Percentiles rank a stretch among this genome's conserved stretches.
These are phyloP conservation scores for Ptilorrhoa leucosticta DNA, from an alignment of 2,113 vertebrate genomes.

Conservation along the genomic window DNA sequence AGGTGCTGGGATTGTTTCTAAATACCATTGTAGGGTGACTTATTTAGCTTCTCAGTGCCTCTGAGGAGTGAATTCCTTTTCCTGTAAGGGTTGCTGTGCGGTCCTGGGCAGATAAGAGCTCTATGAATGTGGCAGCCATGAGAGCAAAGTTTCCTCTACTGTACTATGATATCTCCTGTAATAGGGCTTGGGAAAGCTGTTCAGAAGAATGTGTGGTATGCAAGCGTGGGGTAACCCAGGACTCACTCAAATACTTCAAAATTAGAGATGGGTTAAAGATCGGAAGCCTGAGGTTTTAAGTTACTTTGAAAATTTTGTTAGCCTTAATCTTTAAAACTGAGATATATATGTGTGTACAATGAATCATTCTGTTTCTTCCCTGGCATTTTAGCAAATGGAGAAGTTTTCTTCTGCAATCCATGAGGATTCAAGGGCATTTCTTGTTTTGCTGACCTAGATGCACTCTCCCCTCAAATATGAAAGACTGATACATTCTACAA, in stretches of 20 bases:
- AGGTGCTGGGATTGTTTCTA: neutral
- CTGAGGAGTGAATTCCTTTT: neutral
- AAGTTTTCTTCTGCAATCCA: neutral
- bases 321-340: neutral
- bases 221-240: neutral
- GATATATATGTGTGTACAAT: neutral
- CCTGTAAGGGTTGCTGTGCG: neutral
- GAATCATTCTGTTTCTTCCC: neutral
- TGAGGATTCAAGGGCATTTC: neutral
- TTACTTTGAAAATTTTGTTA: slow-evolving; percentile 31
- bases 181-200: neutral
- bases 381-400: neutral
- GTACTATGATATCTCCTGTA: neutral
- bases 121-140: neutral
- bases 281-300: slow-evolving; percentile 12
- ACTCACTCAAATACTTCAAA: neutral
- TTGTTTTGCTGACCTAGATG: neutral
- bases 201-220: neutral
- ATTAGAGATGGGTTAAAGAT: slow-evolving; percentile 31
- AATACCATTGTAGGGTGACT: neutral
- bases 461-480: neutral
- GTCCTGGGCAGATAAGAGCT: neutral
- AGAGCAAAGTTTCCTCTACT: neutral
- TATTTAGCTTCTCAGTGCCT: neutral
- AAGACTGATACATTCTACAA: neutral